phyloP scores from a whole-genome alignment of 2,888 invertebrate genomes.

The Phyllotreta striolata region DNA sequence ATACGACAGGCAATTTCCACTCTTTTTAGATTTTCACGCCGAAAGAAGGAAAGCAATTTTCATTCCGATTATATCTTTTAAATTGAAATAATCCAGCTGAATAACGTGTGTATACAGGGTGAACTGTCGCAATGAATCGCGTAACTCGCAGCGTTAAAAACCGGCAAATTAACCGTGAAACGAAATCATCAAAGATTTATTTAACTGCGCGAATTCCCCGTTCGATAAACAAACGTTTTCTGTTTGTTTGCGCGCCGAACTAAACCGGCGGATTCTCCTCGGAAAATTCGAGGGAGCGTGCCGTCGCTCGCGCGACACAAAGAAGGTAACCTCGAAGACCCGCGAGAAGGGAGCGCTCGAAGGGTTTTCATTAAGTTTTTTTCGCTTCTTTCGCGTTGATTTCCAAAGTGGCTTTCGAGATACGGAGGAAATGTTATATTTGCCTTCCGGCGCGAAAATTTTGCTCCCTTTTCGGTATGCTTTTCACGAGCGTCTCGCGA shows the following conservation, averaged over 20 bases:
- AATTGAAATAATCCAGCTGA: no score
- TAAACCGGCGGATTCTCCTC: neutral
- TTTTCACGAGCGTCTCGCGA: neutral
- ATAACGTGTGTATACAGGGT: no score
- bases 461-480: conserved; percentile 5
- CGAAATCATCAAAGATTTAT: no score
- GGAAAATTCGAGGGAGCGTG: neutral
- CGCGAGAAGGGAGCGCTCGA: neutral
- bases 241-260: no score
- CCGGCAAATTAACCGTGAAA: no score
- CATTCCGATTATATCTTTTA: no score
- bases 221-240: no score
- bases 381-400: conserved; percentile 15
- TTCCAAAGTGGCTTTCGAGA: conserved; percentile 19
- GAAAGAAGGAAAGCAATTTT: conserved; percentile 28
- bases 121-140: no score
- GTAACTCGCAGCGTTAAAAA: no score
- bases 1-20: neutral
- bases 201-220: no score
- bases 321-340: neutral
- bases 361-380: conserved; percentile 31
- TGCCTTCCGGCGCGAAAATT: conserved; percentile 13
- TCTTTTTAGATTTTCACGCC: no score
- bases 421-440: conserved; percentile 19
- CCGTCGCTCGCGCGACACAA: conserved; percentile 5